Evolutionary conservation across 2,888 invertebrate species (phyloP), one percentile per base, ranked within the genome.

Genomic region (Dasysyrphus tricinctus): DNA sequence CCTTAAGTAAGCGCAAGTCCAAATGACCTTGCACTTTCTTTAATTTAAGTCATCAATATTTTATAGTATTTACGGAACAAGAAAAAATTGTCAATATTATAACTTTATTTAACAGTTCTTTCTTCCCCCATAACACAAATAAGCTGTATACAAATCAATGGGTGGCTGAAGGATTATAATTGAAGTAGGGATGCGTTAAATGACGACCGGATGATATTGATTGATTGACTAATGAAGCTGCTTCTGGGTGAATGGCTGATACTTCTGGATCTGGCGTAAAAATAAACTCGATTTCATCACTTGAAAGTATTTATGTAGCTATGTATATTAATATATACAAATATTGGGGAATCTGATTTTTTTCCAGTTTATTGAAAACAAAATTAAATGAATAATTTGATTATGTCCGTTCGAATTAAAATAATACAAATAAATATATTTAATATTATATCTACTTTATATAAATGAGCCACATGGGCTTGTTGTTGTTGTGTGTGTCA

Each of bases 151-250:
- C 39, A 61, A 42, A 42, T 3, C 7, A 14, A 24, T 63, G 6
- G 19, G 37, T 42, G 39, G 19, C 6, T 47, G 37, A 34, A n/a
- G 54, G 24, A 24, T 42, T 32, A 44, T n/a, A 14, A 47, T 44
- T 57, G 42, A 39, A 70, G 34, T 24, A 42, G 49, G 57, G n/a
- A 7, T 78, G 47, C 47, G 44, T 54, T 75, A 59, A 79, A 83
- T 75, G 75, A 49, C 29, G 70, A 44, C 70, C 49, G 75, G 67
- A 83, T 29, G 70, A 70, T 75, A 80, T 75, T 83, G 83, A 83
- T 83, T 83, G 83, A 79, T 83, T 74, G 70, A 57, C 70, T 80
- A 80, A 79, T 79, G 75, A 75, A 80, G 34, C 70, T 65, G 57
- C 65, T 51, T 73, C 76, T 63, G 76, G 54, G 19, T 42, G 42